phyloP scores from a whole-genome alignment of 2,797 vertebrate species.

The Synanceia verrucosa region DNA sequence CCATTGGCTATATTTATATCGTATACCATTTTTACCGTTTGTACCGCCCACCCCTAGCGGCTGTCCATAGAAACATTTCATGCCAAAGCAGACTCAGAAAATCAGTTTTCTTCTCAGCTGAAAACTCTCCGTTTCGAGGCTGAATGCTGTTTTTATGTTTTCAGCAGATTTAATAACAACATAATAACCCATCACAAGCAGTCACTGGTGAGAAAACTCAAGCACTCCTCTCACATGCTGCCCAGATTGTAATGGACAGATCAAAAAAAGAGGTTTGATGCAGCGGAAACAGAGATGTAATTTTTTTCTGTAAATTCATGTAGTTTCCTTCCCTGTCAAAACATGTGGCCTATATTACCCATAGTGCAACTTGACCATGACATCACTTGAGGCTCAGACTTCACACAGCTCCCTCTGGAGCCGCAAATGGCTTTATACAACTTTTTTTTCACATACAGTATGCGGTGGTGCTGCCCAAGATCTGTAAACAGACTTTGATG shows the following conservation, averaged over 20 bases:
- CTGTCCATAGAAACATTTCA: conserved; percentile 26
- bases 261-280: background rate
- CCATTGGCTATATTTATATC: too few relatives aligned
- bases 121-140: too few relatives aligned
- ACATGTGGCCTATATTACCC: background rate
- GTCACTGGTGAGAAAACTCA: too few relatives aligned
- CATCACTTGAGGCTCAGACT: conserved; percentile 3
- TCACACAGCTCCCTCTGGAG: background rate
- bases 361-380: conserved; percentile 2
- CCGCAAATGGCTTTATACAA: background rate
- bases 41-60: too few relatives aligned
- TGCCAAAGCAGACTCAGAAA: conserved; percentile 2
- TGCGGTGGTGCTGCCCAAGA: background rate
- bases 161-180: too few relatives aligned
- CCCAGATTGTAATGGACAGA: background rate
- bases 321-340: background rate
- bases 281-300: background rate
- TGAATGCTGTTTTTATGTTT: too few relatives aligned
- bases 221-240: background rate
- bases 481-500: background rate
- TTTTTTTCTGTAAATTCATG: background rate
- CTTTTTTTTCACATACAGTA: background rate
- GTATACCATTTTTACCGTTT: too few relatives aligned
- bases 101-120: conserved; percentile 5
- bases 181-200: too few relatives aligned